phyloP scores from a whole-genome alignment of 2,888 invertebrate genomes.

The Philereme transversata region DNA sequence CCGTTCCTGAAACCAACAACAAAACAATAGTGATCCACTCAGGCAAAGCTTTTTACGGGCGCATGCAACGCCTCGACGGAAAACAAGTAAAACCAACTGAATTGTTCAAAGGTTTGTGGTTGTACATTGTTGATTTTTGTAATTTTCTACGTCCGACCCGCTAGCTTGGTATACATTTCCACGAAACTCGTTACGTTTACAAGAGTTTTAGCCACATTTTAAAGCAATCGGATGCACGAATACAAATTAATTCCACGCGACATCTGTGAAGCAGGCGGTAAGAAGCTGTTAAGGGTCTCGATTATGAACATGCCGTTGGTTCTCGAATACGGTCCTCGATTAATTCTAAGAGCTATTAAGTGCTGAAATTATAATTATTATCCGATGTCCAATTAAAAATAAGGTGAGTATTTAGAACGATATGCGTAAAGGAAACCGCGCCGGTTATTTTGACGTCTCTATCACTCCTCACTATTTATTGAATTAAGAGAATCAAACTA shows the following conservation, averaged over 20 bases:
- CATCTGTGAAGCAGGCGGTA: conserved; percentile 1
- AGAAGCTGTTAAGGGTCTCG: conserved; percentile 5
- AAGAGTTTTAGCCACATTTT: conserved; percentile 14
- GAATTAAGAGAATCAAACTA: too few relatives aligned
- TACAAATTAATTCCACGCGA: conserved; percentile 17
- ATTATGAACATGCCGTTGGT: conserved; percentile 38
- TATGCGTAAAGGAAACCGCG: neutral
- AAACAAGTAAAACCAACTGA: conserved; percentile 24
- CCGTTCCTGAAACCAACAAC: conserved; percentile 80
- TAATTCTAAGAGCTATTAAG: conserved; percentile 4
- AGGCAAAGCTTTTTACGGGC: conserved; percentile 29
- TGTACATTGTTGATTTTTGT: conserved; percentile 21
- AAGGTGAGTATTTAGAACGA: neutral
- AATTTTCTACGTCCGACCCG: conserved; percentile 12
- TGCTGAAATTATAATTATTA: conserved; percentile 10
- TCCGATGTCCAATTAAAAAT: conserved; percentile 1
- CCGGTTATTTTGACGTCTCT: too few relatives aligned
- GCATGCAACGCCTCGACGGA: conserved; percentile 17
- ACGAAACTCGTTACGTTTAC: conserved; percentile 11
- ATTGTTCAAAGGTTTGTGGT: conserved; percentile 21
- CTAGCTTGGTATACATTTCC: conserved; percentile 7
- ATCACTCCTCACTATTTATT: too few relatives aligned
- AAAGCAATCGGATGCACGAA: conserved; percentile 14
- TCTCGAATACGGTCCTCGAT: conserved; percentile 37
- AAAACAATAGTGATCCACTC: conserved; percentile 47